phyloP scores from a whole-genome alignment of 2,113 vertebrate genomes.

The Isichthys henryi region DNA sequence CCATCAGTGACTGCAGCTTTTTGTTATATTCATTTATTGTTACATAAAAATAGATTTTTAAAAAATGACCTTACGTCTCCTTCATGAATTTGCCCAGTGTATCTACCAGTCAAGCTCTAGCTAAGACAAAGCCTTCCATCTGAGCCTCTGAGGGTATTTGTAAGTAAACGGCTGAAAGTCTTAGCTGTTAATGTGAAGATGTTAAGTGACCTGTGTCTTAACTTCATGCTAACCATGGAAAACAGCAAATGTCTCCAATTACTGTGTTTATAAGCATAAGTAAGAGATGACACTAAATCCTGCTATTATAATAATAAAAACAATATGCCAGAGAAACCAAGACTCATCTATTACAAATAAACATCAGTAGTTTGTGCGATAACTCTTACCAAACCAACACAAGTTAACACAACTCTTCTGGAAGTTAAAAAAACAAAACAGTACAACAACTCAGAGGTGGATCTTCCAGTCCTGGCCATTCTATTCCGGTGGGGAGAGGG shows the following conservation, averaged over 20 bases:
- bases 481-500: background rate
- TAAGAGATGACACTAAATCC: slow-evolving; percentile 44
- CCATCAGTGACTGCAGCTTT: slow-evolving; percentile 48
- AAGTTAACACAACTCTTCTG: slow-evolving; percentile 49
- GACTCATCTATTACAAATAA: slow-evolving; percentile 36
- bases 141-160: slow-evolving; percentile 35
- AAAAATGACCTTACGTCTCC: slow-evolving; percentile 66
- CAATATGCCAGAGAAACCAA: slow-evolving; percentile 42
- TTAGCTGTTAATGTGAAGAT: background rate
- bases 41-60: slow-evolving; percentile 66
- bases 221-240: slow-evolving; percentile 27
- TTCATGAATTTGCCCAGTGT: slow-evolving; percentile 53
- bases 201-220: background rate
- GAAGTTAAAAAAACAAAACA: slow-evolving; percentile 45
- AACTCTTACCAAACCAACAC: slow-evolving; percentile 56
- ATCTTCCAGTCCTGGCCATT: background rate
- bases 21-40: slow-evolving; percentile 66
- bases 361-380: slow-evolving; percentile 48
- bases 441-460: background rate
- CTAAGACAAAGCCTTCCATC: slow-evolving; percentile 40
- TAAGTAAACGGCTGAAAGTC: slow-evolving; percentile 16
- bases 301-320: slow-evolving; percentile 41
- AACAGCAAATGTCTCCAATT: slow-evolving; percentile 42
- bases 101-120: slow-evolving; percentile 42
- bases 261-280: slow-evolving; percentile 32